Base-by-base conservation (phyloP, 2,113 vertebrate genomes). In the Typhlomys cinereus region DNA sequence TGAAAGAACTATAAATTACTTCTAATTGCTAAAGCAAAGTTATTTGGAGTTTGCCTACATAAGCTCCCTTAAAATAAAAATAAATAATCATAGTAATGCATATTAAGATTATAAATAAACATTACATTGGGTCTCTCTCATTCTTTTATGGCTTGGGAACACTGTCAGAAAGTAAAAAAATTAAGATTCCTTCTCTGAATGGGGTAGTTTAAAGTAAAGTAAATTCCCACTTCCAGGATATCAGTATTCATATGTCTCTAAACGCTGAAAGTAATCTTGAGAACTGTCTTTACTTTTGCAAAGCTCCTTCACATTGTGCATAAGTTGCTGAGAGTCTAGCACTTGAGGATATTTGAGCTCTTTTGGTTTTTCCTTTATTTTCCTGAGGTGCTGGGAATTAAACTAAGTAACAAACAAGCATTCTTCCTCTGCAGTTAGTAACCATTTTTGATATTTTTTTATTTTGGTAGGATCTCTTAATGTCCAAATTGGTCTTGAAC, bases 31-130 rank as follows among this genome's bases (percentile, higher is more conserved):
- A 25, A 69, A 54, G 34, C n/a, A 91, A 64, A 57, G 29, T 27
- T 69, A 34, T 61, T 73, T 75, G 50, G 3, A 70, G 48, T 81
- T 71, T 93, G 20, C n/a, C 64, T 5, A 79, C 34, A 57, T 48
- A 80, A 34, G 23, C 36, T 41, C 34, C 69, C 62, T 90, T 52
- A 94, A 95, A 92, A 79, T 57, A 57, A 57, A 57, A 25, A 66
- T 61, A 59, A 78, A 83, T 59, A 71, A 64, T 46, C 27, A 62
- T 62, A 62, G 61, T 9, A 11, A 62, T 29, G 31, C 23, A 50
- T 64, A 31, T 44, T 48, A 70, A 59, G 39, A 64, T 75, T 46
- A 25, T 62, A 7, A 29, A 8, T 57, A 21, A 57, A 57, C 23
- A 62, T 62, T 29, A 62, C 25, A 62, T 29, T 25, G 23, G 61